A percentile compares a stretch with the other conserved stretches of the same genome.
phyloP scores from a whole-genome alignment of 2,113 vertebrate species.

The Cryptotis parvus region DNA sequence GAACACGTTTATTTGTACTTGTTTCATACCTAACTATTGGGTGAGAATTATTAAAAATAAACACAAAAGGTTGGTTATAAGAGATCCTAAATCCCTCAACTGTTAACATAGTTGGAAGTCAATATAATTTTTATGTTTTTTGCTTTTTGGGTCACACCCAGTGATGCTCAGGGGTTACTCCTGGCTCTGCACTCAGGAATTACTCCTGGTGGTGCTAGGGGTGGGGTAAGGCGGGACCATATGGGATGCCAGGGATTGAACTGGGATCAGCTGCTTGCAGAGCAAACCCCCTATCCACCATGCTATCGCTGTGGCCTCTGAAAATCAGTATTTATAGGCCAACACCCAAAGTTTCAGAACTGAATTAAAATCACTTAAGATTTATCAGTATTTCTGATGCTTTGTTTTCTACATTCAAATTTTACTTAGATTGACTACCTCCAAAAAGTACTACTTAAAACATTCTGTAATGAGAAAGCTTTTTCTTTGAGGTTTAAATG shows the following conservation, averaged over 20 bases:
- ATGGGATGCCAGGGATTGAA: too few species aligned
- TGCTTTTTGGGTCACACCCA: too few species aligned
- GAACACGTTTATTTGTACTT: slow-evolving; percentile 28
- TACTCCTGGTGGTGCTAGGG: too few species aligned
- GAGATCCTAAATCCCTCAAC: slow-evolving; percentile 17
- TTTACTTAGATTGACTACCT: slow-evolving; percentile 50
- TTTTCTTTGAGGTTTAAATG: slow-evolving; percentile 68
- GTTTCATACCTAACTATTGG: neutral
- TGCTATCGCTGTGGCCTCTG: too few species aligned
- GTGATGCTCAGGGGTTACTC: too few species aligned
- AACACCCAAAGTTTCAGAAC: neutral
- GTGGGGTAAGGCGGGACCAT: too few species aligned
- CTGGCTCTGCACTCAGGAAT: too few species aligned
- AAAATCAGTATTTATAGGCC: slow-evolving; percentile 27
- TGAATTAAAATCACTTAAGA: slow-evolving; percentile 44
- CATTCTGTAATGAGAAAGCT: slow-evolving; percentile 63
- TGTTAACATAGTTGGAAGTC: neutral
- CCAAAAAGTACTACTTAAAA: slow-evolving; percentile 53
- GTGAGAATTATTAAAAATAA: slow-evolving; percentile 18
- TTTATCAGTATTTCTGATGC: slow-evolving; percentile 27
- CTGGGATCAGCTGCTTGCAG: too few species aligned
- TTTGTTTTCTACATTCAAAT: slow-evolving; percentile 44
- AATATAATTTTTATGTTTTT: too few species aligned
- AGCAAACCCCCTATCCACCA: too few species aligned
- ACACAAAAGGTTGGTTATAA: neutral